These are phyloP conservation scores for Palythoa caribaeorum DNA, from an alignment of 92 coral and sea anemone genomes.

Conservation along the genomic window DNA sequence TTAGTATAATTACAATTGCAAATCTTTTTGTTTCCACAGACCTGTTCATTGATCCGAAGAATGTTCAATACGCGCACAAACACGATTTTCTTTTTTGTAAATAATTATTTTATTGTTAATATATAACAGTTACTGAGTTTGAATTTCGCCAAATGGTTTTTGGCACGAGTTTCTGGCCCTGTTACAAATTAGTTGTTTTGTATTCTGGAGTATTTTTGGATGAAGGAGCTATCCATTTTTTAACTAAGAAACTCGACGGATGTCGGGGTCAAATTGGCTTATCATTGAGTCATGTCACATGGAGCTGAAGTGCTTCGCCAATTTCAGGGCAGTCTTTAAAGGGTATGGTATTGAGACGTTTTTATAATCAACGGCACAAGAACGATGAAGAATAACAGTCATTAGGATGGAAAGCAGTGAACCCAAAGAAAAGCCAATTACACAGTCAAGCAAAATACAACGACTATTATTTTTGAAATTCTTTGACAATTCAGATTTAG, in stretches of 20 bases:
- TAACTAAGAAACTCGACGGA: no score
- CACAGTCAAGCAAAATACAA: neutral
- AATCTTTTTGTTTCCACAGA: conserved; percentile 29
- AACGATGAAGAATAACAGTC: neutral
- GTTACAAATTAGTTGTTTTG: neutral
- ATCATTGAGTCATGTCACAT: neutral
- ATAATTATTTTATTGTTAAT: neutral
- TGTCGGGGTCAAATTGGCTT: neutral
- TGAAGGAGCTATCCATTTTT: neutral
- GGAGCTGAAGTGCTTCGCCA: no score
- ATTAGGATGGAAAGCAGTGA: neutral
- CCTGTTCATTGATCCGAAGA: conserved; percentile 8
- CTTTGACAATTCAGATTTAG: conserved; percentile 49
- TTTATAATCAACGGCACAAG: neutral
- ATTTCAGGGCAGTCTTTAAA: neutral
- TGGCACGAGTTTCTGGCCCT: neutral
- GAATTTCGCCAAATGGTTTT: neutral
- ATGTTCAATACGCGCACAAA: conserved; percentile 4
- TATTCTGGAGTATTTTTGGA: neutral
- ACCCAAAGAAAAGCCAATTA: neutral
- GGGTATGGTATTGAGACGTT: neutral
- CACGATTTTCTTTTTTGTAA: neutral
- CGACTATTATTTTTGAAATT: neutral
- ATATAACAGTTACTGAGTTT: neutral
- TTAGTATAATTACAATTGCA: conserved; percentile 19